Evolutionary conservation across 2,113 vertebrate genomes (phyloP), one percentile per base, ranked within the genome.

Genomic region (Limnothrissa miodon): DNA sequence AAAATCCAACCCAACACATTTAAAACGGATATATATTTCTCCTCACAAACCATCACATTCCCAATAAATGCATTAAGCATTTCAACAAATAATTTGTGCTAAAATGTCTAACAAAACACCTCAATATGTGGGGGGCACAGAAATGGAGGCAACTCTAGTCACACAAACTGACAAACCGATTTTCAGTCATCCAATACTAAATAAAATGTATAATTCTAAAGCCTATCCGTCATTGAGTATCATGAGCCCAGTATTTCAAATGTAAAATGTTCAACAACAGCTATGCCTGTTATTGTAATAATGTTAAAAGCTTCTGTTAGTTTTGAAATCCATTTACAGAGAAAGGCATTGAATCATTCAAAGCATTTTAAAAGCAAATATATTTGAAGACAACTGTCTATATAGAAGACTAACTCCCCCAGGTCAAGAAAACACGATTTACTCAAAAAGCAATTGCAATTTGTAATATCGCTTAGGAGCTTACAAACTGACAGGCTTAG

Each of bases 341-440:
- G 80, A 33, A 74, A 74, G 36, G 25, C 29, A 74, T 36, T 59
- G 80, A 81, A 81, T 81, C 29, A 70, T 70, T 70, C 36, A 70
- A 29, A 70, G 66, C 66, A 62, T 62, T 62, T 62, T 62, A 62
- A 62, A 11, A 62, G 23, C 56, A 70, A 36, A 70, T 1, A 13
- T 70, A 62, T 62, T 62, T 70, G 9, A 70, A 36, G 66, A 36
- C 29, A 70, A 70, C 66, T 70, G 66, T 36, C 36, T 17, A 36
- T 13, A 70, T 70, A 29, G 29, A 21, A 56, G 53, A 23, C 53
- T n/a, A 56, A 42, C 42, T 48, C 46, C 59, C 8, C 8, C 23
- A 11, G 29, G 66, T 70, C 66, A 36, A 70, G 59, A 62, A 21
- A 21, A 23, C 0, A 23, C n/a, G n/a, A 62, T 8, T 62, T n/a